Percentiles rank a stretch among this genome's conserved stretches.
Evolutionary conservation across 2,113 vertebrate species (phyloP).

Genomic region (Acanthochromis polyacanthus): DNA sequence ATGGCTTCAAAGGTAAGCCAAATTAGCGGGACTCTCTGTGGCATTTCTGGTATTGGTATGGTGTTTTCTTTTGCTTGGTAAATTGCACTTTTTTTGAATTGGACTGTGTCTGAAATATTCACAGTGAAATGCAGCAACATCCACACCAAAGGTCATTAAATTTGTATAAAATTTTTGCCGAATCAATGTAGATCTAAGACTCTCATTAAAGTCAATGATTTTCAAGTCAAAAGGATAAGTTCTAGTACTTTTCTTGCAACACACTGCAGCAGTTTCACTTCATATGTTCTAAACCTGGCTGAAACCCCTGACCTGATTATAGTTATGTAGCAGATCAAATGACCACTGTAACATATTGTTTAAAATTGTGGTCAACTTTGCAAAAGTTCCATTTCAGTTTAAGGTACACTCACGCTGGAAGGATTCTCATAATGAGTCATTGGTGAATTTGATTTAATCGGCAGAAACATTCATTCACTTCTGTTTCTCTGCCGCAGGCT

Average conservation of each 20-base stretch:
- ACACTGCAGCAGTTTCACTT: not conserved
- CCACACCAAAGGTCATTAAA: slow-evolving; percentile 11
- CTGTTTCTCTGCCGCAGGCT: slow-evolving; percentile 34
- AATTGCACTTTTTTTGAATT: slow-evolving; percentile 4
- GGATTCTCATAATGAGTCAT: slow-evolving; percentile 27
- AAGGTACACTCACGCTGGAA: not conserved
- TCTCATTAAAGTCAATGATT: slow-evolving; percentile 24
- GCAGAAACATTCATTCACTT: slow-evolving; percentile 43
- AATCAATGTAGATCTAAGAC: slow-evolving; percentile 6
- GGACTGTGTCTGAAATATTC: slow-evolving; percentile 3
- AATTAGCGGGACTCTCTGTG: slow-evolving; percentile 15
- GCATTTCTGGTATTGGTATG: not conserved
- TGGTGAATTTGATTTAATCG: slow-evolving; percentile 50
- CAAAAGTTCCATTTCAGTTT: slow-evolving; percentile 23
- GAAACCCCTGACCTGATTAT: not conserved
- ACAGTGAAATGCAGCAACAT: not conserved
- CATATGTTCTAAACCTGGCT: not conserved
- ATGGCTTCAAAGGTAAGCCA: slow-evolving; percentile 23
- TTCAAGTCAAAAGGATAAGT: not conserved
- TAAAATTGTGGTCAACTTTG: slow-evolving; percentile 7
- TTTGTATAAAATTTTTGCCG: slow-evolving; percentile 29
- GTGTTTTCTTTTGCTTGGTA: slow-evolving; percentile 1
- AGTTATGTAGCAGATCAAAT: slow-evolving; percentile 10
- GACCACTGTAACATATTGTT: not conserved
- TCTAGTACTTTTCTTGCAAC: not conserved